Evolutionary conservation across 2,113 vertebrate species (phyloP).

Genomic region (Leptobrachium ailaonicum): DNA sequence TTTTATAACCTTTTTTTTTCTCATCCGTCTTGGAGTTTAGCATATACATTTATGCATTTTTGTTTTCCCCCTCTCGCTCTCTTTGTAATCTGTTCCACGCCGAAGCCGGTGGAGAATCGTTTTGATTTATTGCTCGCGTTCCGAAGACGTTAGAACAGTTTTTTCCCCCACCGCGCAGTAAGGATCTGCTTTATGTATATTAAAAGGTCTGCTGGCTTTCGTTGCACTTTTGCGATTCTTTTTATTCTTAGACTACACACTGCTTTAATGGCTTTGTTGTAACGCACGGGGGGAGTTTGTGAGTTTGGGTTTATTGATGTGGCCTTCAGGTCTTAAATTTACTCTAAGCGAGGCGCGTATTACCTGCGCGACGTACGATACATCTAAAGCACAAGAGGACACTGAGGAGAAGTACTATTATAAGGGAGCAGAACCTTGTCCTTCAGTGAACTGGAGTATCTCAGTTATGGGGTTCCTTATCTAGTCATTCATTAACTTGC

Average conservation of each 20-base stretch:
- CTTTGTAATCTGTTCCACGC: conserved; percentile 28
- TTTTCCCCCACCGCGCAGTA: conserved; percentile 6
- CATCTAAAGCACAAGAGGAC: too few relatives aligned
- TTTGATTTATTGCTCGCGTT: conserved; percentile 35
- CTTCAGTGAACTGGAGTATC: too few relatives aligned
- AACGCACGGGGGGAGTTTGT: too few relatives aligned
- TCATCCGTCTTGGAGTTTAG: conserved; percentile 35
- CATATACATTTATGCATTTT: conserved; percentile 38
- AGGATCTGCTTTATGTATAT: conserved; percentile 37
- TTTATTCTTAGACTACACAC: background rate
- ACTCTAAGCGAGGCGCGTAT: too few relatives aligned
- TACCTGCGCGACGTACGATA: too few relatives aligned
- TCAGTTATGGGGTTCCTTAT: too few relatives aligned
- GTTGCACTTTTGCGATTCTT: background rate
- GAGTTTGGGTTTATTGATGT: too few relatives aligned
- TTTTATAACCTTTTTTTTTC: conserved; percentile 33
- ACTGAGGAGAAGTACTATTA: too few relatives aligned
- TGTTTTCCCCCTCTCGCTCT: background rate
- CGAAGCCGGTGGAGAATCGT: conserved; percentile 23
- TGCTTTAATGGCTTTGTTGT: conserved; percentile 14
- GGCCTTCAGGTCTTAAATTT: too few relatives aligned
- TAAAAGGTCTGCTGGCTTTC: conserved; percentile 41
- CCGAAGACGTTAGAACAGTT: background rate
- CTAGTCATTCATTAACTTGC: too few relatives aligned
- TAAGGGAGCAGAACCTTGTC: too few relatives aligned